phyloP scores from a whole-genome alignment of 2,797 vertebrate species.

The Chrysolophus pictus region DNA sequence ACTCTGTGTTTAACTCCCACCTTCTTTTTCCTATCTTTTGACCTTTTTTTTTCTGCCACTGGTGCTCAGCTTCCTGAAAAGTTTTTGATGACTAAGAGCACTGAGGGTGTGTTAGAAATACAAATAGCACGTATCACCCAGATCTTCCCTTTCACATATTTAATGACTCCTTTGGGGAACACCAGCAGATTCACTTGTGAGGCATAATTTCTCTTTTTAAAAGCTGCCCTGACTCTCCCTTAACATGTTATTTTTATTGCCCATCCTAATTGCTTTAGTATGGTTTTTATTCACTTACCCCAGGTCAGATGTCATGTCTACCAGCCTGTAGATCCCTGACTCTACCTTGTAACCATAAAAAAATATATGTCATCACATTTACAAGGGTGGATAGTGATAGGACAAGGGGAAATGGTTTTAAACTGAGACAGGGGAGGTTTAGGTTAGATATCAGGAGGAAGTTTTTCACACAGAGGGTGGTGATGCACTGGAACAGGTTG shows the following conservation, averaged over 20 bases:
- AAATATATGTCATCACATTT: background rate
- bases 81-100: background rate
- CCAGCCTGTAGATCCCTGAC: background rate
- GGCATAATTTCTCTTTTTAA: background rate
- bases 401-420: too few species aligned
- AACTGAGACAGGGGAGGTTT: too few species aligned
- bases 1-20: background rate
- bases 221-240: background rate
- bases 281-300: background rate
- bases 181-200: background rate
- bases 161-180: background rate
- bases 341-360: background rate
- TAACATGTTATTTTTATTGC: background rate
- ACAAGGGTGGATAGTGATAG: too few species aligned
- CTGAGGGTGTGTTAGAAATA: background rate
- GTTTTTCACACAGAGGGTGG: too few species aligned
- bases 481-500: too few species aligned
- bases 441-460: too few species aligned
- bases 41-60: background rate
- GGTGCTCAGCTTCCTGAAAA: background rate
- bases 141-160: background rate
- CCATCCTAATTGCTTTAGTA: background rate
- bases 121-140: background rate
- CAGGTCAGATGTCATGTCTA: background rate
- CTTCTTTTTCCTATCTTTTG: background rate